A percentile compares a stretch with the other conserved stretches of the same genome.
Conservation (phyloP, 2,113 vertebrate species). For the Syngnathoides biaculeatus region DNA sequence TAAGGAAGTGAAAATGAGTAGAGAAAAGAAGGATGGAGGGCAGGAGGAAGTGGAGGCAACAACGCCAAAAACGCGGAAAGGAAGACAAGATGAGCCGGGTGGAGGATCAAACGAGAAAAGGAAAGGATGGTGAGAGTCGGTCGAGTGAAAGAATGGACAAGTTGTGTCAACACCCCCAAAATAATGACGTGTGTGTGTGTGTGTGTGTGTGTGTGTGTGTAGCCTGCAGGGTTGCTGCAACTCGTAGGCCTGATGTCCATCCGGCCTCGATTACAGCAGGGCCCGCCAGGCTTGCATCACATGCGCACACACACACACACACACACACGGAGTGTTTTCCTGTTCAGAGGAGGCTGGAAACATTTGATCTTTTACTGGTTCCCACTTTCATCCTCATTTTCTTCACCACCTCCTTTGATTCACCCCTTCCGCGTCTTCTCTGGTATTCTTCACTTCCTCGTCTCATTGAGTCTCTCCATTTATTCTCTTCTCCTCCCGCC, state of each 20-base stretch:
- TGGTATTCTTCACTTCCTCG: neutral
- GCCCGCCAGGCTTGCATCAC: slow-evolving; percentile 51
- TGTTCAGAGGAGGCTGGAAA: slow-evolving; percentile 37
- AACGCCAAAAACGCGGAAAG: neutral
- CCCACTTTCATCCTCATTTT: neutral
- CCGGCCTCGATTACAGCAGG: slow-evolving; percentile 57
- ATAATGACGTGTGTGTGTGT: slow-evolving; percentile 39
- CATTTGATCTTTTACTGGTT: slow-evolving; percentile 36
- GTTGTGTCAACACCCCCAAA: slow-evolving; percentile 32
- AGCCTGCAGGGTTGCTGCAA: slow-evolving; percentile 52
- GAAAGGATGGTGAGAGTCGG: neutral
- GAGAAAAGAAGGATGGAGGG: too few species aligned
- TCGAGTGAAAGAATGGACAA: slow-evolving; percentile 31
- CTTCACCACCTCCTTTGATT: neutral
- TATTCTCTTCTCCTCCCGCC: neutral
- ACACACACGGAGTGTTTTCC: slow-evolving; percentile 13
- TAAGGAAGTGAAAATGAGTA: too few species aligned
- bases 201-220: slow-evolving; percentile 43
- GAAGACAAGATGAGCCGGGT: neutral
- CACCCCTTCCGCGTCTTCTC: neutral
- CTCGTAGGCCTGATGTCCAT: slow-evolving; percentile 59
- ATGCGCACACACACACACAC: slow-evolving; percentile 15
- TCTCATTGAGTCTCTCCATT: neutral
- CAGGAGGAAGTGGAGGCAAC: neutral
- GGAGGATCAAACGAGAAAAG: neutral